A percentile compares a stretch with the other conserved stretches of the same genome.
Evolutionary conservation across 2,797 vertebrate species (phyloP).

Genomic region (Poliocrania exsul): DNA sequence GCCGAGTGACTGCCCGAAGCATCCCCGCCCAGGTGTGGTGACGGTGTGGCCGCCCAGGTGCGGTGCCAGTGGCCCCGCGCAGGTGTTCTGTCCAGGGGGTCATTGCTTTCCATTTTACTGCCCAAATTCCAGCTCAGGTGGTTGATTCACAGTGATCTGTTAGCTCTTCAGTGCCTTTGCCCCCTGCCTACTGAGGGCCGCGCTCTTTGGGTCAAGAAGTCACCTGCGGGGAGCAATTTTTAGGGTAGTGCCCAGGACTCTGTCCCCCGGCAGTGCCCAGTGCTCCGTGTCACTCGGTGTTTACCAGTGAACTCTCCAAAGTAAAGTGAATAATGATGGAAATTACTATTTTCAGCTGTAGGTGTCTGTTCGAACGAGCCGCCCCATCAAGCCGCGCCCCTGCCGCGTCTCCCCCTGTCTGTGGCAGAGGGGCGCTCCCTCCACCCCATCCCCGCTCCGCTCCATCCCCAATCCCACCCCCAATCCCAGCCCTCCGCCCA

Average conservation of each 20-base stretch:
- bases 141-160: fast-evolving
- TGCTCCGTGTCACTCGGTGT: background rate
- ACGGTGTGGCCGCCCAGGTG: no score
- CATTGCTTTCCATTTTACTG: no score
- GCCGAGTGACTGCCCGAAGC: fast-evolving
- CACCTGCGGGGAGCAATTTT: background rate
- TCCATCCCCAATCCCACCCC: background rate
- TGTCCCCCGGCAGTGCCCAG: background rate
- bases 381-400: background rate
- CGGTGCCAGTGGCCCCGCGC: no score
- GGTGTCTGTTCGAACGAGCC: background rate
- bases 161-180: fast-evolving
- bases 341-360: background rate
- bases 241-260: background rate
- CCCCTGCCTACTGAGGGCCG: fast-evolving
- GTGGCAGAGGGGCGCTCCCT: background rate
- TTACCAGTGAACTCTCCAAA: background rate
- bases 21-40: background rate
- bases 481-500: background rate
- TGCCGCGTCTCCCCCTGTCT: background rate
- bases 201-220: background rate
- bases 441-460: background rate
- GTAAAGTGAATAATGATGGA: background rate
- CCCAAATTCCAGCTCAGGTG: fast-evolving
- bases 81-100: fast-evolving